Base-by-base conservation (phyloP, 2,797 vertebrate species). In the Alauda arvensis region DNA sequence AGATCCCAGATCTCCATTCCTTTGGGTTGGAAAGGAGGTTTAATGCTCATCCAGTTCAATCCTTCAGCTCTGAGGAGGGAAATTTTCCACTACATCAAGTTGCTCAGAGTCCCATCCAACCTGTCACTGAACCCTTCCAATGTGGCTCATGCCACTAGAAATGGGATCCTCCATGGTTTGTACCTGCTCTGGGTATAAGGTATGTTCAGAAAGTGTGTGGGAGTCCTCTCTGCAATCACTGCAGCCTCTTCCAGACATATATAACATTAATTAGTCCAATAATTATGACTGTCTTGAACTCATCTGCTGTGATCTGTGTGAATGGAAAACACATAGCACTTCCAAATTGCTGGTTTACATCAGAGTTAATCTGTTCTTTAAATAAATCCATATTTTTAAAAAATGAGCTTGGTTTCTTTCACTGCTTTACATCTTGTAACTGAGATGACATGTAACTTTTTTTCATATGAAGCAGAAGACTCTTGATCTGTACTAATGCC, bases 331-430 rank as follows among this genome's bases (percentile, higher is more conserved):
- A 59, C 39, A 48, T 8, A 76, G 18, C 59, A 53, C 48, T 88
- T 94, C 83, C 83, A 91, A 86, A 91, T 69, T 65, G 48, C 68
- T 92, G 81, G 42, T 77, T 91, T 91, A 18, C 39, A 77, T 95
- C 78, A 85, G 19, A 79, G 33, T 71, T 87, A 76, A 71, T 85
- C 29, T 70, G 24, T 74, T 65, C 59, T 77, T 91, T 89, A 70
- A 94, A 79, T 86, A 92, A 84, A 68, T 65, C 61, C 71, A 45
- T 74, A 91, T 71, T 84, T 95, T 68, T 88, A 82, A 77, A 89
- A 89, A 84, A 74, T 80, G 6, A 56, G 14, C 10, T 82, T 61
- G 25, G 39, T 89, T 91, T 94, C 51, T 83, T 82, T 85, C 71
- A 62, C 42, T 67, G 55, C n/a, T 77, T 91, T 88, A 25, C 37